Base-by-base conservation (phyloP, 2,113 vertebrate species). In the Phylloscopus trochiloides region DNA sequence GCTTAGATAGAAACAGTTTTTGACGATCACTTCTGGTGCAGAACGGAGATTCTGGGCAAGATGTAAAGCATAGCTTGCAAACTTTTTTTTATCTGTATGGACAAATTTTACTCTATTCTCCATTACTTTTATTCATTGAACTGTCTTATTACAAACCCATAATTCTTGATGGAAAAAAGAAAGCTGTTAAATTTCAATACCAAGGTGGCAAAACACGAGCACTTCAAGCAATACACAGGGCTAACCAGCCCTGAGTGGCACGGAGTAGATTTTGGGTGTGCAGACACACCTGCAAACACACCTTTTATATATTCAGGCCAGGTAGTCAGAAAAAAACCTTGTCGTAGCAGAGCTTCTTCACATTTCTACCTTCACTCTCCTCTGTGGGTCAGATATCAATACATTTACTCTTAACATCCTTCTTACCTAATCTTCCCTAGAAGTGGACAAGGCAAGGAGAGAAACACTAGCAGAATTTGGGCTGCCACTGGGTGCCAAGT, bases 261-360 rank as follows among this genome's bases (percentile, higher is more conserved):
- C 5, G 0, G 43, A 34, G 17, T 10, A 75, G 4, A 22, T 21
- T 7, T 42, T 0, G 3, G 28, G 42, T 48, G 31, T 57, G 47
- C 24, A 76, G 86, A 73, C 20, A 48, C 26, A 70, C 9, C 19
- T 57, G 47, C 24, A 76, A 88, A 73, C 20, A 48, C 26, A 70
- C 9, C 17, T 67, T 78, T 58, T 38, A 58, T 21, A 62, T 36
- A 68, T 21, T 51, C 36, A n/a, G 55, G 32, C 11, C 47, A 59
- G 16, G 40, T 6, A 29, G 31, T 10, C 5, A 2, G 21, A 40
- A 58, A 67, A 86, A 6, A 45, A 67, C 13, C 25, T 55, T 73
- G 38, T 43, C 63, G 36, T 32, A 89, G 43, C 34, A 38, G 1
- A 3, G 31, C 48, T 87, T 65, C 55, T 77, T 57, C 78, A 58